phyloP scores from a whole-genome alignment of 2,113 vertebrate genomes.

The Melanocharis versteri region DNA sequence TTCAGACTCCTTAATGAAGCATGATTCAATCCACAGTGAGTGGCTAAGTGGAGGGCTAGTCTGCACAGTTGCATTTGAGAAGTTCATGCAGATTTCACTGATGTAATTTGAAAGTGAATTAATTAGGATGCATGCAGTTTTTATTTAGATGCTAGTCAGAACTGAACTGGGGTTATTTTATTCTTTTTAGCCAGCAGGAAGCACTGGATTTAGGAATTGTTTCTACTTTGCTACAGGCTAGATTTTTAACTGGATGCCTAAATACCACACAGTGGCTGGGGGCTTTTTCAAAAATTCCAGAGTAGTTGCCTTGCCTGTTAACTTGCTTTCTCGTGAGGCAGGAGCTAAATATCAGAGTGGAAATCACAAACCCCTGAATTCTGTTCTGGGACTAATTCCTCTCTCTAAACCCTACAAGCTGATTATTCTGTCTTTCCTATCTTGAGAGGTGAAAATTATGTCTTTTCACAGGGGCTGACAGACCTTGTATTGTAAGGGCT shows the following conservation, averaged over 20 bases:
- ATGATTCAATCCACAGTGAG: neutral
- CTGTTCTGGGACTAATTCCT: neutral
- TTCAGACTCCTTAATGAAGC: neutral
- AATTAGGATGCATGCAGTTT: neutral
- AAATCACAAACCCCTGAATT: neutral
- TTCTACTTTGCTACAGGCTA: slow-evolving; percentile 12
- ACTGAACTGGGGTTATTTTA: neutral
- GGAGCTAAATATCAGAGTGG: slow-evolving; percentile 13
- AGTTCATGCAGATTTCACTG: neutral
- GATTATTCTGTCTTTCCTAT: neutral
- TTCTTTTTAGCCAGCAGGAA: neutral
- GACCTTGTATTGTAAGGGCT: neutral
- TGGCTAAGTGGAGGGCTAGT: neutral
- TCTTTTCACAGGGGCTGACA: neutral
- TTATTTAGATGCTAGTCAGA: neutral
- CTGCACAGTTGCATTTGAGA: neutral
- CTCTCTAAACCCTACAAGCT: neutral
- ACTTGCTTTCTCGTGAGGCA: neutral
- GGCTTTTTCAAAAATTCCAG: slow-evolving; percentile 6
- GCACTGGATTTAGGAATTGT: neutral
- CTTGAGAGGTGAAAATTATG: neutral
- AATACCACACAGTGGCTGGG: slow-evolving; percentile 2
- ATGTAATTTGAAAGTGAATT: neutral
- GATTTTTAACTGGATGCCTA: slow-evolving; percentile 13
- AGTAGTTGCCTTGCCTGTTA: neutral